Evolutionary conservation across 2,888 invertebrate species (phyloP).

Genomic region (Ypsolopha scabrella): DNA sequence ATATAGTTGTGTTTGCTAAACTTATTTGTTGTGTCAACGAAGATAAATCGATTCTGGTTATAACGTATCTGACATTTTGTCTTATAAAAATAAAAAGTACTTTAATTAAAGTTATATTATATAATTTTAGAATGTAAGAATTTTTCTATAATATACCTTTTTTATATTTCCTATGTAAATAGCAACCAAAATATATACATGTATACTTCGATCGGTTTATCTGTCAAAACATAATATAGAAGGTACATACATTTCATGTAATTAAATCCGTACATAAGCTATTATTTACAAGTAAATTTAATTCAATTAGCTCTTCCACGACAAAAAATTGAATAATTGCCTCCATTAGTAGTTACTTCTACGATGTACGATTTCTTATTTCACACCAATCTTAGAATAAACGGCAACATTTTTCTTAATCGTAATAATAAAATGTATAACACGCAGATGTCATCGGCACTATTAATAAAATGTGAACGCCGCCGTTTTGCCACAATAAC

Average conservation of each 20-base stretch:
- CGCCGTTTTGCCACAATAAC: slow-evolving; percentile 61
- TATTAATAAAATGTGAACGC: slow-evolving; percentile 56
- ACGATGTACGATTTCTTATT: slow-evolving; percentile 16
- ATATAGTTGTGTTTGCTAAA: slow-evolving; percentile 44
- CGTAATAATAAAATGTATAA: slow-evolving; percentile 35
- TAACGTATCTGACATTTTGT: slow-evolving; percentile 1
- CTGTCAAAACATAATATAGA: too few species aligned
- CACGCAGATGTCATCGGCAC: slow-evolving; percentile 51
- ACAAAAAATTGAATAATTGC: slow-evolving; percentile 4
- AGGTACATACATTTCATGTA: too few species aligned
- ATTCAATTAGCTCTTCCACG: too few species aligned
- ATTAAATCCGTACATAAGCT: too few species aligned
- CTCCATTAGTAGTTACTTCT: too few species aligned
- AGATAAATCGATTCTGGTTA: slow-evolving; percentile 35
- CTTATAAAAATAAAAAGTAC: not conserved
- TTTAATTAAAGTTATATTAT: too few species aligned
- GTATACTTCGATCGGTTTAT: too few species aligned
- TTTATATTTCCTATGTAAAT: too few species aligned
- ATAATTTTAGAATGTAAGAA: too few species aligned
- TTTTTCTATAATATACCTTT: too few species aligned
- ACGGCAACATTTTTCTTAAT: slow-evolving; percentile 13
- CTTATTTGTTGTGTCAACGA: slow-evolving; percentile 41
- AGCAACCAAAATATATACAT: too few species aligned
- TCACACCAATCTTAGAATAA: slow-evolving; percentile 22
- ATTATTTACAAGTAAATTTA: too few species aligned